Evolutionary conservation across 2,888 invertebrate genomes (phyloP).

Genomic region (Pyralis farinalis): DNA sequence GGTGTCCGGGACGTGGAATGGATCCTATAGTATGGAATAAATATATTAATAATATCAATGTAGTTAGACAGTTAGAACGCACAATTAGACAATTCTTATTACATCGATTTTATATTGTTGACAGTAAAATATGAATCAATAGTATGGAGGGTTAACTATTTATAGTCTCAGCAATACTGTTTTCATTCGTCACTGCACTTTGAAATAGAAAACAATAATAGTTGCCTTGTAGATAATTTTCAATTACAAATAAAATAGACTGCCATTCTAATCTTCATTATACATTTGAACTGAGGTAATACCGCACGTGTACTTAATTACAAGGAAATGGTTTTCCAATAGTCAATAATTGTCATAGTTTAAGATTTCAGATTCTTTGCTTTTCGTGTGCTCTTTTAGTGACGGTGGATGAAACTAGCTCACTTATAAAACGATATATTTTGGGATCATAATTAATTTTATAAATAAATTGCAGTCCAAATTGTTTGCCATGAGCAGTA

Average conservation of each 20-base stretch:
- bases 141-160: slow-evolving; percentile 16
- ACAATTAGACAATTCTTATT: slow-evolving; percentile 23
- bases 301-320: slow-evolving; percentile 65
- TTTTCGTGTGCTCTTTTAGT: slow-evolving; percentile 30
- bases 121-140: slow-evolving; percentile 30
- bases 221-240: slow-evolving; percentile 24
- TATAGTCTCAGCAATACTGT: slow-evolving; percentile 25
- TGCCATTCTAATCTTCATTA: slow-evolving; percentile 17
- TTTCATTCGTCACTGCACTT: slow-evolving; percentile 29
- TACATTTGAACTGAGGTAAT: slow-evolving; percentile 34
- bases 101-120: slow-evolving; percentile 30
- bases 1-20: slow-evolving; percentile 12
- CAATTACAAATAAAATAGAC: slow-evolving; percentile 14
- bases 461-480: slow-evolving; percentile 41
- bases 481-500: slow-evolving; percentile 25
- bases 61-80: slow-evolving; percentile 10
- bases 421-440: slow-evolving; percentile 22
- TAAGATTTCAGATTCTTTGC: slow-evolving; percentile 36
- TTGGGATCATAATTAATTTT: slow-evolving; percentile 68
- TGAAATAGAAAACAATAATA: slow-evolving; percentile 12
- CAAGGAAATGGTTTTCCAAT: slow-evolving; percentile 54
- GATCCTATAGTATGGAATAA: slow-evolving; percentile 14
- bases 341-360: slow-evolving; percentile 39
- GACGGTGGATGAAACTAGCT: slow-evolving; percentile 3
- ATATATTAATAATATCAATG: background rate